Evolutionary conservation across 2,797 vertebrate species (phyloP), one percentile per base, ranked within the genome.

Genomic region (Ctenochaetus hawaiiensis): DNA sequence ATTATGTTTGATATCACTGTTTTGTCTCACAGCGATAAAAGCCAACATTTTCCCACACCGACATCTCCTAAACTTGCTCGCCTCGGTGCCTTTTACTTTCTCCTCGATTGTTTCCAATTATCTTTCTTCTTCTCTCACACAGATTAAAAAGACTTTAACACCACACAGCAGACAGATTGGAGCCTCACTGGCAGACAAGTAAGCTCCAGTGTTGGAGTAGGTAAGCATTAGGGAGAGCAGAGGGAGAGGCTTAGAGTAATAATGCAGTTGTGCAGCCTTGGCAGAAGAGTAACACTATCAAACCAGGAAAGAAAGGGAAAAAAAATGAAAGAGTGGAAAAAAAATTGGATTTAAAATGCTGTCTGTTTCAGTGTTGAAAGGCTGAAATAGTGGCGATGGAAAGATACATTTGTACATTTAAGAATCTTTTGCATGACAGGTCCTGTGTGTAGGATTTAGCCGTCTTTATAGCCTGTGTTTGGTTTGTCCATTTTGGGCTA

Each of bases 91-190:
- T 88, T 91, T 88, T 80, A 86, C 86, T 87, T 86, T 84, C 82
- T 83, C 64, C 70, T 77, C 45, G 13, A 83, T 89, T 88, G 81
- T 87, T 91, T 91, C 77, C 81, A 90, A 90, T 92, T 85, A 92
- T 88, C 86, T 85, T 89, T 84, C 66, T 85, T 88, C 76, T 86
- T 84, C 77, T 56, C 80, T 84, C 22, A 84, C 69, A 8, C 77
- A 80, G 78, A 89, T 89, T 87, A 83, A 78, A 81, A 81, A 59
- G 62, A 80, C 69, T 86, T 80, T 63, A 78, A 80, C 63, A 37
- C 47, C 62, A 12, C 18, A 59, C 54, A 64, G 75, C 60, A 49
- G 73, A 53, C 34, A 70, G 84, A 85, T 77, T 72, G 73, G 72
- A 76, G 77, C 53, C 74, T 66, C 8, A 41, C 47, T 60, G 74